These are phyloP conservation scores for Pseudomugil tenellus DNA, from an alignment of 2,797 vertebrate genomes.

Conservation along the genomic window DNA sequence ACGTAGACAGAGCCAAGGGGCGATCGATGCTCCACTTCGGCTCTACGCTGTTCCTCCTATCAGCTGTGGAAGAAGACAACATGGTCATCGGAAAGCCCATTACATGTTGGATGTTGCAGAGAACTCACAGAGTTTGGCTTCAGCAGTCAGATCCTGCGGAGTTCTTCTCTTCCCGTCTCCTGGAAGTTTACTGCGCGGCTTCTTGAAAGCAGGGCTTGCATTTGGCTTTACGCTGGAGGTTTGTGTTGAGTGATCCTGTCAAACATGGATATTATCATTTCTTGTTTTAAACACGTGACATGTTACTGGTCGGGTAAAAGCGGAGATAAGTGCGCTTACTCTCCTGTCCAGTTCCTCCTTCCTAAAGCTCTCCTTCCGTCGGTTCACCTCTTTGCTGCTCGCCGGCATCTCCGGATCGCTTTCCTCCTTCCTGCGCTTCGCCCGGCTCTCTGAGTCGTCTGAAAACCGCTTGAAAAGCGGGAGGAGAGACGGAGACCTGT, in stretches of 20 bases:
- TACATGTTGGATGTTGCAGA: neutral
- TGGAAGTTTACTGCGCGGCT: constrained; percentile 31
- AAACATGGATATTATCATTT: neutral
- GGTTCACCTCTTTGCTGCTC: neutral
- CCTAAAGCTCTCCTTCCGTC: constrained; percentile 12
- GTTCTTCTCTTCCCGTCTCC: constrained; percentile 10
- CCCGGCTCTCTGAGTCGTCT: constrained; percentile 47
- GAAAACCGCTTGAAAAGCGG: constrained; percentile 64
- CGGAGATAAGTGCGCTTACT: constrained; percentile 26
- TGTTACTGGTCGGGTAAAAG: neutral
- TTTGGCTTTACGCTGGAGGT: neutral
- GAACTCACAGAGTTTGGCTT: constrained; percentile 31
- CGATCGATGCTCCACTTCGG: constrained; percentile 94
- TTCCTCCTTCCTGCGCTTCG: constrained; percentile 83
- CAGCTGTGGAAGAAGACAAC: constrained; percentile 25
- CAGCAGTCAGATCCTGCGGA: constrained; percentile 66
- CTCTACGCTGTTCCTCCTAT: constrained; percentile 67
- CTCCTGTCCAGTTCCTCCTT: constrained; percentile 11
- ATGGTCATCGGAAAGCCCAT: too few relatives aligned
- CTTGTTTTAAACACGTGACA: neutral
- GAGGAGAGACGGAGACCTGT: constrained; percentile 80
- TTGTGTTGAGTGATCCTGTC: constrained; percentile 27
- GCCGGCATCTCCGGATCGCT: constrained; percentile 72
- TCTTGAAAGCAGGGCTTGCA: constrained; percentile 60
- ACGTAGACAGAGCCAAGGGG: constrained; percentile 86